phyloP scores from a whole-genome alignment of 2,888 invertebrate genomes.

The Ryuthela nishihirai region DNA sequence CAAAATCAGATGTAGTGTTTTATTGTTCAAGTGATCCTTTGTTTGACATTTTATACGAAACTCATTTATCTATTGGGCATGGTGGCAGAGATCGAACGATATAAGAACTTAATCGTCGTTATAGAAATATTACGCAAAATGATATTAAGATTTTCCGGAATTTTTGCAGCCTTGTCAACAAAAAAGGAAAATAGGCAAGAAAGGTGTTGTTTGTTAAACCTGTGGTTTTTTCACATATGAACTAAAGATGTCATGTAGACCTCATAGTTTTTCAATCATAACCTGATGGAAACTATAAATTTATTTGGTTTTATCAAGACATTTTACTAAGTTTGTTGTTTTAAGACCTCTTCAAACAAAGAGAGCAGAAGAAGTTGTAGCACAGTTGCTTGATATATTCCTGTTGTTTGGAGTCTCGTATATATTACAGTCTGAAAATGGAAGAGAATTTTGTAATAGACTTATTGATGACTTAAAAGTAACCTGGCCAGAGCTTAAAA shows the following conservation, averaged over 20 bases:
- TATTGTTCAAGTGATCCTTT: too few relatives aligned
- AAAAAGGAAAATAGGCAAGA: neutral
- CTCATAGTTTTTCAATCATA: slow-evolving; percentile 40
- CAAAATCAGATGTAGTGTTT: too few relatives aligned
- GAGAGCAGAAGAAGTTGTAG: slow-evolving; percentile 19
- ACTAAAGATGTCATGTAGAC: slow-evolving; percentile 34
- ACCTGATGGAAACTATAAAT: slow-evolving; percentile 37
- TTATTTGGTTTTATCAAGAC: slow-evolving; percentile 42
- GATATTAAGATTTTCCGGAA: slow-evolving; percentile 4
- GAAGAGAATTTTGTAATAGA: slow-evolving; percentile 21
- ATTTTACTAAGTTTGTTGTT: slow-evolving; percentile 39
- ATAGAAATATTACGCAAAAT: slow-evolving; percentile 12
- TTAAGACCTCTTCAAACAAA: slow-evolving; percentile 35
- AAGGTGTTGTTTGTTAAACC: slow-evolving; percentile 4
- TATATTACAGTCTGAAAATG: slow-evolving; percentile 36
- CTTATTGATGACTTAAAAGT: slow-evolving; percentile 7
- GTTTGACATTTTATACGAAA: too few relatives aligned
- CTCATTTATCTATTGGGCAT: slow-evolving; percentile 1
- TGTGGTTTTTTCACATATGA: slow-evolving; percentile 4
- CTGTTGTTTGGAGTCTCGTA: slow-evolving; percentile 22
- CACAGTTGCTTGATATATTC: slow-evolving; percentile 31
- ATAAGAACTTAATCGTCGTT: slow-evolving; percentile 16
- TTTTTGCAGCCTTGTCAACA: slow-evolving; percentile 12
- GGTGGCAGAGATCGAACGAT: slow-evolving; percentile 2
- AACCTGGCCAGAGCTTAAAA: slow-evolving; percentile 2